Conservation (phyloP, 2,797 vertebrate species). For the Kryptopterus vitreolus region DNA sequence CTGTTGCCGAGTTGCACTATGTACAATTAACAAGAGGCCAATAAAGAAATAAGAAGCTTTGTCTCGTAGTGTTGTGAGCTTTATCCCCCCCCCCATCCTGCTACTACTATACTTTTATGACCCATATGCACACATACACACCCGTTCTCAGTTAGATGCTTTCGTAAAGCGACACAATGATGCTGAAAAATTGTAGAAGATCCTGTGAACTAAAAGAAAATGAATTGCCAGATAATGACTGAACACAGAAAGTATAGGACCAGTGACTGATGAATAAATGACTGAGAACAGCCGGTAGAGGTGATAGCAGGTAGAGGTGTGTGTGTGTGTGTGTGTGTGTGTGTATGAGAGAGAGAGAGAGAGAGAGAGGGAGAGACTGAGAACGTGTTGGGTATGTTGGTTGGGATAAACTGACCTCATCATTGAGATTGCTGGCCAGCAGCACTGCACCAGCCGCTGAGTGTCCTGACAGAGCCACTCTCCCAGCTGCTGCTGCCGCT, state of each 20-base stretch:
- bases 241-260: conserved; percentile 74
- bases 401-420: conserved; percentile 80
- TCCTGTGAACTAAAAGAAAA: conserved; percentile 19
- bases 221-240: conserved; percentile 70
- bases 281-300: conserved; percentile 29
- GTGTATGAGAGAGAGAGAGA: neutral
- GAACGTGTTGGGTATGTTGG: conserved; percentile 6
- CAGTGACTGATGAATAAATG: conserved; percentile 61
- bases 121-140: neutral
- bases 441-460: conserved; percentile 86
- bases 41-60: neutral
- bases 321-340: conserved; percentile 32
- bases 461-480: conserved; percentile 93
- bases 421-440: conserved; percentile 96
- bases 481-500: conserved; percentile 90
- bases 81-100: neutral
- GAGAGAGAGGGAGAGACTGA: neutral
- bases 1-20: neutral
- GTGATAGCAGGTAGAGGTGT: conserved; percentile 31
- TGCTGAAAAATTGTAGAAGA: conserved; percentile 36
- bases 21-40: neutral
- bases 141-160: neutral
- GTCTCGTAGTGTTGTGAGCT: no score
- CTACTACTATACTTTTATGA: neutral
- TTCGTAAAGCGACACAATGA: neutral